Percentiles rank a stretch among this genome's conserved stretches.
phyloP scores from a whole-genome alignment of 2,888 invertebrate species.

The Drosophila mayaguana region DNA sequence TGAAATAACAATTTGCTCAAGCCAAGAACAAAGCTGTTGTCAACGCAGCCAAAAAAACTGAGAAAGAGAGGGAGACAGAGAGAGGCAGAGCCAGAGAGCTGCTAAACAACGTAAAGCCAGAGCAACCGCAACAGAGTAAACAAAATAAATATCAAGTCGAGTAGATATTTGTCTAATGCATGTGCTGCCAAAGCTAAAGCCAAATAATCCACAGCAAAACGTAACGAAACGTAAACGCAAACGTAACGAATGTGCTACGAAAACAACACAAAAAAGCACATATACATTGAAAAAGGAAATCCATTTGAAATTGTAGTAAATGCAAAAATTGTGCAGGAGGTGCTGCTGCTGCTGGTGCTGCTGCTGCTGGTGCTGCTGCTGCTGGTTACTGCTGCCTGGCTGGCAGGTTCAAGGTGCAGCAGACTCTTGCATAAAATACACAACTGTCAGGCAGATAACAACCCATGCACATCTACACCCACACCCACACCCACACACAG shows the following conservation, averaged over 20 bases:
- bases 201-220: conserved; percentile 56
- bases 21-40: conserved; percentile 66
- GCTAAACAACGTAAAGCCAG: neutral
- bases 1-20: conserved; percentile 72
- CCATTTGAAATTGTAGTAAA: conserved; percentile 74
- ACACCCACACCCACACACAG: conserved; percentile 6
- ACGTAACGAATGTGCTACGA: conserved; percentile 47
- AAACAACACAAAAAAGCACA: conserved; percentile 1
- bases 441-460: conserved; percentile 56
- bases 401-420: conserved; percentile 52
- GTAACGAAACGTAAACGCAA: conserved; percentile 60
- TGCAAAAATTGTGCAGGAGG: conserved; percentile 60
- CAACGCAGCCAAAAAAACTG: conserved; percentile 46
- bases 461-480: conserved; percentile 22
- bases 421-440: conserved; percentile 61
- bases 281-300: conserved; percentile 33
- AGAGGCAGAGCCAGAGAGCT: neutral
- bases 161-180: conserved; percentile 61
- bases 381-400: conserved; percentile 5
- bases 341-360: conserved; percentile 26
- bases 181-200: conserved; percentile 54
- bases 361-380: conserved; percentile 2
- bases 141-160: conserved; percentile 67
- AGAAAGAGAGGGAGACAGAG: neutral
- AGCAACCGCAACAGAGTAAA: conserved; percentile 62